Base-by-base conservation (phyloP, 1,140 invertebrate species). In the Penaeus chinensis region DNA sequence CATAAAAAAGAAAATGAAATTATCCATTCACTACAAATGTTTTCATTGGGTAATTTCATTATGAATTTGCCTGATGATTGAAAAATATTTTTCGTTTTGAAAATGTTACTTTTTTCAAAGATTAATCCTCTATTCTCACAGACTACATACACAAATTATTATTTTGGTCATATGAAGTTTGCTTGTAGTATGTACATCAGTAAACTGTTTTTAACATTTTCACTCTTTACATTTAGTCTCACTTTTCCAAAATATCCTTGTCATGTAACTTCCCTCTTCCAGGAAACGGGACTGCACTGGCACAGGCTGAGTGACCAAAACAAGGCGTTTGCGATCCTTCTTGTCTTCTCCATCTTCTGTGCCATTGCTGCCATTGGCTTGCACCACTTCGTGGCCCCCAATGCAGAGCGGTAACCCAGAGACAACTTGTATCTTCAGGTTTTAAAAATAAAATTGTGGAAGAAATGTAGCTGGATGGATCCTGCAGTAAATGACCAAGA, bases 381-480 rank as follows among this genome's bases (percentile, higher is more conserved):
- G 66, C 66, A 71, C n/a, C 66, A 71, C 32, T 71, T 71, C 13
- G n/a, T 71, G n/a, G n/a, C 66, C 66, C 19, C 77, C 37, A 24
- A 79, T 32, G 16, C 71, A 32, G 42, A 37, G 42, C 27, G 42
- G 71, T 74, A 32, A 27, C 42, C n/a, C 18, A 27, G 27, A 60
- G 54, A 60, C 77, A 24, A 22, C 42, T 79, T 60, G 24, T 60
- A 54, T 79, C 77, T 60, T 24, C 54, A 32, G 47, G 69, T 84
- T 76, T 83, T 84, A 60, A 62, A 54, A 54, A 54, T 10, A 54
- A 2, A 61, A 60, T 62, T 84, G 27, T 62, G 37, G 32, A 27
- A 32, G 82, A 76, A 84, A 74, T 27, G 11, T 84, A 84, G 13
- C 82, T 24, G 62, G 82, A 62, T 61, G 71, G 60, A 76, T 76